phyloP scores from a whole-genome alignment of 2,113 vertebrate species.

The Brevimyrus niger region DNA sequence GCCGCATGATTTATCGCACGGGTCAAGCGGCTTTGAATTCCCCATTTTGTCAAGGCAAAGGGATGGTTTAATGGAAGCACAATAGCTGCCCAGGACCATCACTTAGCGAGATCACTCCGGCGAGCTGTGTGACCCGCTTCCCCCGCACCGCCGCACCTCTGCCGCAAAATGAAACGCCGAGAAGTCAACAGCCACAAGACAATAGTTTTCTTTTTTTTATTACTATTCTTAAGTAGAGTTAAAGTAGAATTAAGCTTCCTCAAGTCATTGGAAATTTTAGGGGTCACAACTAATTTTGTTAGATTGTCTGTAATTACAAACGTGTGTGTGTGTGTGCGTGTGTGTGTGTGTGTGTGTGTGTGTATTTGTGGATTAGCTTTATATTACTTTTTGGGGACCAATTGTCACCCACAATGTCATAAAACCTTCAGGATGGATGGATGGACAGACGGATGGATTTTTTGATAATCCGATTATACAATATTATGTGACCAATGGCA shows the following conservation, averaged over 20 bases:
- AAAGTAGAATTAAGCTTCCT: background rate
- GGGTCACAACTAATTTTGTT: background rate
- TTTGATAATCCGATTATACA: background rate
- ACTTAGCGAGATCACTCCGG: background rate
- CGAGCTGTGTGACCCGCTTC: background rate
- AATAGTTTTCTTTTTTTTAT: background rate
- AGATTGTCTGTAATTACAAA: background rate
- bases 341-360: background rate
- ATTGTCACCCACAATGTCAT: no score
- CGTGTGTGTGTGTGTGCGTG: background rate
- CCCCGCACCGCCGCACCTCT: background rate
- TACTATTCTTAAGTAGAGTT: background rate
- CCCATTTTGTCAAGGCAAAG: conserved; percentile 11
- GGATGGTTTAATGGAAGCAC: conserved; percentile 5
- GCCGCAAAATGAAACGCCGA: background rate
- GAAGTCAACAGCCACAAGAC: background rate
- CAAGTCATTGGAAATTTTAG: background rate
- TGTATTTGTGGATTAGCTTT: no score
- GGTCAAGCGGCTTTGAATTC: conserved; percentile 5
- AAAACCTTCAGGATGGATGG: background rate
- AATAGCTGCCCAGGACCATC: background rate
- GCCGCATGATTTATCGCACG: background rate
- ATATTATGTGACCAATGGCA: background rate
- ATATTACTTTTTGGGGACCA: no score
- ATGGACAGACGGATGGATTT: background rate